Conservation (phyloP, 2,888 invertebrate species). For the Harpalus rufipes region DNA sequence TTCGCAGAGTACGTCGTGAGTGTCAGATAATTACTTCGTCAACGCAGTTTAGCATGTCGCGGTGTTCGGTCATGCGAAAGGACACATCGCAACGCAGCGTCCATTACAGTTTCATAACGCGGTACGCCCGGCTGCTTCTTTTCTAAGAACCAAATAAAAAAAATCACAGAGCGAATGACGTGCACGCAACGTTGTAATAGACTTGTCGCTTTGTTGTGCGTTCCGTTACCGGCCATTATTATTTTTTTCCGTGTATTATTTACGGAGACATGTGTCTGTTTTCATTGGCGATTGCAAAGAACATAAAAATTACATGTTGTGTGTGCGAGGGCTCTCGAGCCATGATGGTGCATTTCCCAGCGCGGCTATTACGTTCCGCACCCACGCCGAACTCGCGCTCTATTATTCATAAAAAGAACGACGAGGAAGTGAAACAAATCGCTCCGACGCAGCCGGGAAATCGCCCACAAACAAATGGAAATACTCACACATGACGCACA, state of each 20-base stretch:
- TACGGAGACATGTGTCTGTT: conserved; percentile 66
- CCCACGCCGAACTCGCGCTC: conserved; percentile 54
- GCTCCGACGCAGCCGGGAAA: conserved; percentile 55
- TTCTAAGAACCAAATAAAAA: conserved; percentile 62
- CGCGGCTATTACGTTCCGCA: conserved; percentile 62
- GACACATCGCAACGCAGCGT: conserved; percentile 26
- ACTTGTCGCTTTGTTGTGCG: conserved; percentile 67
- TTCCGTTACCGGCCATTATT: conserved; percentile 64
- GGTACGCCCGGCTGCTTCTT: conserved; percentile 53
- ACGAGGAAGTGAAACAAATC: conserved; percentile 65
- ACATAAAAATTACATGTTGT: conserved; percentile 67
- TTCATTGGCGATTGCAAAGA: conserved; percentile 66
- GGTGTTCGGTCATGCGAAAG: conserved; percentile 40
- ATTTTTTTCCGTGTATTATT: conserved; percentile 65
- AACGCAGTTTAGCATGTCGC: conserved; percentile 21
- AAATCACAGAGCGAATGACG: conserved; percentile 61
- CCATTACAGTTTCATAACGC: conserved; percentile 57
- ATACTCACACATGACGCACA: conserved; percentile 18
- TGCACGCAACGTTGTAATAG: conserved; percentile 65
- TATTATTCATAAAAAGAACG: conserved; percentile 66
- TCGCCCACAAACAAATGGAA: conserved; percentile 24
- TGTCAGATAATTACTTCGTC: conserved; percentile 37
- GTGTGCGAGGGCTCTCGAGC: conserved; percentile 38
- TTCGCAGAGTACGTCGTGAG: conserved; percentile 7
- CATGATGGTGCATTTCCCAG: conserved; percentile 65